phyloP scores from a whole-genome alignment of 2,888 invertebrate genomes.

The Polymixis lichenea region DNA sequence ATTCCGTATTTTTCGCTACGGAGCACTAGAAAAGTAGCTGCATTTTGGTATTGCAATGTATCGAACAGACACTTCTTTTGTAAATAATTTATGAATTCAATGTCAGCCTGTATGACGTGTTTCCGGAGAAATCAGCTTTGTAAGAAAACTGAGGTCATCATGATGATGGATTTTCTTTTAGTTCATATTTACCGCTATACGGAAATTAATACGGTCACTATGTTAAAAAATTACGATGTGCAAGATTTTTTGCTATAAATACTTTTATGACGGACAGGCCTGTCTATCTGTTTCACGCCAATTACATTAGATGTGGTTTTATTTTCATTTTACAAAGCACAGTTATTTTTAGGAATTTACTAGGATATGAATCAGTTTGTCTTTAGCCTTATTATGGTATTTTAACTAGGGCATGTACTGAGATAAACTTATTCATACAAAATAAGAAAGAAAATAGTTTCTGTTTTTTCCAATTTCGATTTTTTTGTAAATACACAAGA shows the following conservation, averaged over 20 bases:
- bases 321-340: not conserved
- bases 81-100: not conserved
- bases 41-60: not conserved
- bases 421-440: too few species aligned
- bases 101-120: not conserved
- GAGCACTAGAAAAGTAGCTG: slow-evolving; percentile 13
- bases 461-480: too few species aligned
- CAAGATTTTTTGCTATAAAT: not conserved
- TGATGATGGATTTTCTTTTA: slow-evolving; percentile 34
- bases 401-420: not conserved
- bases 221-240: slow-evolving; percentile 7
- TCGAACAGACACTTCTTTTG: not conserved
- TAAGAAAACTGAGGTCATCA: slow-evolving; percentile 38
- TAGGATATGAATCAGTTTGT: not conserved
- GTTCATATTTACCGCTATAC: slow-evolving; percentile 21
- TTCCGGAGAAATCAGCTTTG: slow-evolving; percentile 22
- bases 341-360: not conserved
- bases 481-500: too few species aligned
- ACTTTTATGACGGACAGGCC: not conserved
- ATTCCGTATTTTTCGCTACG: not conserved
- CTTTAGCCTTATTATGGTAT: not conserved
- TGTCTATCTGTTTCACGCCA: slow-evolving; percentile 20
- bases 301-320: slow-evolving; percentile 26
- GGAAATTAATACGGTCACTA: slow-evolving; percentile 32
- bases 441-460: too few species aligned